phyloP scores from a whole-genome alignment of 2,113 vertebrate genomes.

The Orycteropus afer region DNA sequence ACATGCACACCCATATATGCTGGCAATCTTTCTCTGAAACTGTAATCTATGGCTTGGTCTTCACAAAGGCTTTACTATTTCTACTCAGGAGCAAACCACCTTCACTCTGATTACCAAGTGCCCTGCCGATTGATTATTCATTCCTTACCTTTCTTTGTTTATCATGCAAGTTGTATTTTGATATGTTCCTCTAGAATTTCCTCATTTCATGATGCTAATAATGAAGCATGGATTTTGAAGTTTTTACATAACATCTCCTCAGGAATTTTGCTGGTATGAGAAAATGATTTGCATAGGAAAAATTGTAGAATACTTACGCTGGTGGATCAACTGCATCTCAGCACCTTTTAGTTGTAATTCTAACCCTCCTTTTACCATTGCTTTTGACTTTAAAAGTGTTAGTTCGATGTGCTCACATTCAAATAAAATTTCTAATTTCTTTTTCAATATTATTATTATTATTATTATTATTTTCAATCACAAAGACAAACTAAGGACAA shows the following conservation, averaged over 20 bases:
- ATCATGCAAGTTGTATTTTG: neutral
- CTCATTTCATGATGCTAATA: neutral
- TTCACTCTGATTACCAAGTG: neutral
- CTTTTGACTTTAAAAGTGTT: neutral
- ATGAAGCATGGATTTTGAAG: neutral
- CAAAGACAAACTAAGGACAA: constrained; percentile 5
- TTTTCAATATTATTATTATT: constrained; percentile 37
- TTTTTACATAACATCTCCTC: neutral
- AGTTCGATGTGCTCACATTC: neutral
- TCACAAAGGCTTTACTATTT: fast-evolving
- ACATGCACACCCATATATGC: fast-evolving
- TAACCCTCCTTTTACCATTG: neutral
- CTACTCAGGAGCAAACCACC: neutral
- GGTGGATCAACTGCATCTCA: neutral
- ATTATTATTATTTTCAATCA: neutral
- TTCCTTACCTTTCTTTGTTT: neutral
- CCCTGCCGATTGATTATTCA: no score
- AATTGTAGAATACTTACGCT: neutral
- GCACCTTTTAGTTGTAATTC: neutral
- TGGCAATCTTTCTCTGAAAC: neutral
- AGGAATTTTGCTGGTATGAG: neutral
- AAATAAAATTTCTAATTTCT: constrained; percentile 15
- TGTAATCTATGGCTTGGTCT: fast-evolving
- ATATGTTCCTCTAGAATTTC: neutral
- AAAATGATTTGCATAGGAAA: neutral